Evolutionary conservation across 2,113 vertebrate species (phyloP), one percentile per base, ranked within the genome.

Genomic region (Struthidea cinerea): DNA sequence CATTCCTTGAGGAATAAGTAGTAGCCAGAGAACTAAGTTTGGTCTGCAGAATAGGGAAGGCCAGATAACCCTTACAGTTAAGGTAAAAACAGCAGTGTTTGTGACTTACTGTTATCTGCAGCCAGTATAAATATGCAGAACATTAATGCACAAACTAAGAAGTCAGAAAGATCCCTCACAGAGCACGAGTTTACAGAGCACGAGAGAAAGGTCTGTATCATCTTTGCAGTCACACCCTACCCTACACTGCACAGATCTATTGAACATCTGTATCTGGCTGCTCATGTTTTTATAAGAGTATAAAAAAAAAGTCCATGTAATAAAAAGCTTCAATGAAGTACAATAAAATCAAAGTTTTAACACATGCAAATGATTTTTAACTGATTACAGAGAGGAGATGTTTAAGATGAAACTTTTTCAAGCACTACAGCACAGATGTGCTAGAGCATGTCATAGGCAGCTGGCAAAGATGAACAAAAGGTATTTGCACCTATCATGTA

Each of bases 391-490:
- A 85, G 24, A 59, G 24, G 24, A 59, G 39, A 91, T 60, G 68
- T 70, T 95, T 64, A 71, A 9, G 42, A 35, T 6, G 33, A 84
- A 91, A 52, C 75, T 64, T 81, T 61, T 90, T 81, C 41, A 71
- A 30, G 33, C 65, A 64, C 28, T 86, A 68, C 77, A 65, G 41
- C 55, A 86, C 60, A 76, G 57, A 89, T 84, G 63, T 69, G 59
- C 68, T 52, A 83, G 14, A 73, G 33, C n/a, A 84, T 35, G 81
- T 86, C 79, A 93, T 1, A 87, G 84, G 81, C 83, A 94, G 86
- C 49, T 92, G 89, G 76, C 77, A 94, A 89, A 86, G 44, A 65
- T 16, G 83, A 97, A 86, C 35, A 96, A 86, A 81, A 95, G 84
- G 87, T 81, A 77, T 75, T 49, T 49, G 44, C 32, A 95, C 74